Evolutionary conservation across 2,113 vertebrate species (phyloP).

Genomic region (Numida meleagris): DNA sequence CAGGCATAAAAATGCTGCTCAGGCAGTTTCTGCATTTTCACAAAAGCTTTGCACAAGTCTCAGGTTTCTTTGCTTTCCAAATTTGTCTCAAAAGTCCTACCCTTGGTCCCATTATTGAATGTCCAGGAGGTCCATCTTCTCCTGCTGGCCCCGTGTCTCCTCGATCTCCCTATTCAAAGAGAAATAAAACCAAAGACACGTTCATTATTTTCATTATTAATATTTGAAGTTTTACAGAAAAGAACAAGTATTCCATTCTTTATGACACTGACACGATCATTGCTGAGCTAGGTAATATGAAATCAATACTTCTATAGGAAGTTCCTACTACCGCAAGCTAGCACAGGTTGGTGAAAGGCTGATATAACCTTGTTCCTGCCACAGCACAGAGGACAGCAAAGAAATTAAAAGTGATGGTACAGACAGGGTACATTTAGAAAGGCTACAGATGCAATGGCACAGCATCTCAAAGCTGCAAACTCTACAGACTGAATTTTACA

Average conservation of each 20-base stretch:
- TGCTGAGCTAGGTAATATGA: background rate
- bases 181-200: background rate
- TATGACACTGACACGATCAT: background rate
- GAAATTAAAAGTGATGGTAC: background rate
- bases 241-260: background rate
- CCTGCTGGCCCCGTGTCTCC: constrained; percentile 61
- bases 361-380: background rate
- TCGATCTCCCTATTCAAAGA: constrained; percentile 68
- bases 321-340: background rate
- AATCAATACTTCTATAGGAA: background rate
- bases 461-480: background rate
- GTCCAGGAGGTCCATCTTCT: constrained; percentile 68
- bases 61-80: background rate
- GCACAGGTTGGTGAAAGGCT: background rate
- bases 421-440: background rate
- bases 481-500: background rate
- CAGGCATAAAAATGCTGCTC: background rate
- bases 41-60: background rate
- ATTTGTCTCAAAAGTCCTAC: constrained; percentile 35
- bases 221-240: background rate
- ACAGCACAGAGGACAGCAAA: background rate
- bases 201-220: background rate
- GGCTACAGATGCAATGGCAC: background rate
- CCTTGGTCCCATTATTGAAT: constrained; percentile 73
- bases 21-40: background rate